Evolutionary conservation across 2,888 invertebrate genomes (phyloP).

Genomic region (Leucophenga montana): DNA sequence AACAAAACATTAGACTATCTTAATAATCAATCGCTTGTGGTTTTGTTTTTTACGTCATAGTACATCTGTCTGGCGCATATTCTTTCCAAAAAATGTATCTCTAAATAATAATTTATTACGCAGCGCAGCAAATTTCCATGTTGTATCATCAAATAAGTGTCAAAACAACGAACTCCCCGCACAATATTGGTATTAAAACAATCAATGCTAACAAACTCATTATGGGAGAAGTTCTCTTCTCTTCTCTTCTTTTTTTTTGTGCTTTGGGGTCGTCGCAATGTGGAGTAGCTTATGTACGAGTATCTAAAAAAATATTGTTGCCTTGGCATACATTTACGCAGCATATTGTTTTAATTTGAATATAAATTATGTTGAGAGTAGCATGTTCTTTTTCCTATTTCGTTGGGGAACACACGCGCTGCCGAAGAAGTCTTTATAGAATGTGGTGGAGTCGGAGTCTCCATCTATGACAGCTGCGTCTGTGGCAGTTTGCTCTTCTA

Average conservation of each 20-base stretch:
- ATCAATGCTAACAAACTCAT: conserved; percentile 26
- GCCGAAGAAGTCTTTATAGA: too few species aligned
- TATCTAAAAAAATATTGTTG: conserved; percentile 32
- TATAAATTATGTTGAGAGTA: conserved; percentile 57
- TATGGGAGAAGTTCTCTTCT: not conserved
- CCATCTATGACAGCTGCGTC: not conserved
- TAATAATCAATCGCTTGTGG: conserved; percentile 9
- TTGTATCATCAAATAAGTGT: conserved; percentile 5
- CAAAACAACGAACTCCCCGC: conserved; percentile 6
- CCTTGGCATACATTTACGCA: conserved; percentile 59
- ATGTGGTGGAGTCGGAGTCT: too few species aligned
- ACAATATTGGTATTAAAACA: conserved; percentile 1
- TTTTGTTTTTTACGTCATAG: not conserved
- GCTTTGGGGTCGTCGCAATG: too few species aligned
- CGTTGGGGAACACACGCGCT: conserved; percentile 25
- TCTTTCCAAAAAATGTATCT: not conserved
- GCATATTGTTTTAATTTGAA: conserved; percentile 66
- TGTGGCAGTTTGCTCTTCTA: not conserved
- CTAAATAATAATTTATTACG: conserved; percentile 9
- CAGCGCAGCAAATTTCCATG: not conserved
- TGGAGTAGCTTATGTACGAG: not conserved
- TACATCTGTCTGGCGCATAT: not conserved
- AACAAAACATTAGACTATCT: conserved; percentile 62
- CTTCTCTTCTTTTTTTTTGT: too few species aligned
- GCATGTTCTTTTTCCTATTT: not conserved